These are phyloP conservation scores for Adelges cooleyi DNA, from an alignment of 1,140 invertebrate species.

Conservation along the genomic window DNA sequence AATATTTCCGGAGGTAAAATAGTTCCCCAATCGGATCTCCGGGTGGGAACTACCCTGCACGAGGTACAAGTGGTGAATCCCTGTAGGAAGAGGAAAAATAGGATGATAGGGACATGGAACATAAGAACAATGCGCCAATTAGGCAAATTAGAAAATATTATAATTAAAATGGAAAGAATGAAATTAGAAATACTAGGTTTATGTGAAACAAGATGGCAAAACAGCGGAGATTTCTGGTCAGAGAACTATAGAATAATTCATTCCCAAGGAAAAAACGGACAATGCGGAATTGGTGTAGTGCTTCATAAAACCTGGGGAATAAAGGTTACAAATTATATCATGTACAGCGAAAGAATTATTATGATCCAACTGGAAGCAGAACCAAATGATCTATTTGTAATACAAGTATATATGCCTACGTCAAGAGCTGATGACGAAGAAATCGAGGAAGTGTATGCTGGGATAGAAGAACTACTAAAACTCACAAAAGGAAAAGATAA, in stretches of 20 bases:
- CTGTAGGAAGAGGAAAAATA: neutral
- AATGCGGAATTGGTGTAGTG: no score
- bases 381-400: no score
- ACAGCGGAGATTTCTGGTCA: neutral
- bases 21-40: no score
- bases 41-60: neutral
- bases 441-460: no score
- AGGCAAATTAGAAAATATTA: slow-evolving; percentile 12
- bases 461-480: no score
- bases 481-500: neutral
- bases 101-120: slow-evolving; percentile 23
- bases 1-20: slow-evolving; percentile 26
- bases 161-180: slow-evolving; percentile 24
- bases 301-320: no score
- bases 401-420: slow-evolving; percentile 29
- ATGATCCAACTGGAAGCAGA: no score
- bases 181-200: slow-evolving; percentile 27
- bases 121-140: slow-evolving; percentile 3
- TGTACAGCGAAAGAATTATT: no score
- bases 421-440: no score
- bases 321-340: no score
- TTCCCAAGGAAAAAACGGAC: neutral
- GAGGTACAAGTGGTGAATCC: neutral
- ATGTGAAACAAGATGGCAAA: slow-evolving; percentile 14
- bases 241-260: neutral